Evolutionary conservation across 2,113 vertebrate genomes (phyloP).

Genomic region (Prunella fulvescens): DNA sequence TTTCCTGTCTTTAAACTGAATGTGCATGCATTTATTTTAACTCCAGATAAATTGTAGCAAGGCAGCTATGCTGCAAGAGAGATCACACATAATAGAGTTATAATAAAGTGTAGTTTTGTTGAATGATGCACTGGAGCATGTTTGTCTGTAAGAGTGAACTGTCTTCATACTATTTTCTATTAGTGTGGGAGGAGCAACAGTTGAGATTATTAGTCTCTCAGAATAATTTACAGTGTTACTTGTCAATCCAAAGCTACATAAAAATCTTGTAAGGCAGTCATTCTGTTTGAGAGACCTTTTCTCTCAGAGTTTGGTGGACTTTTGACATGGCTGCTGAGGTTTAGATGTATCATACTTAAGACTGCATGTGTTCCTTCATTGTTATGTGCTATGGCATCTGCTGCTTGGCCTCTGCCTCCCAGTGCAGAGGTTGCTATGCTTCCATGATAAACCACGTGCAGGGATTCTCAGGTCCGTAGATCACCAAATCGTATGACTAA

Average conservation of each 20-base stretch:
- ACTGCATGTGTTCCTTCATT: not conserved
- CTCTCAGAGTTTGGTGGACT: not conserved
- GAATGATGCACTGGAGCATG: not conserved
- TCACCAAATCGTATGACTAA: not conserved
- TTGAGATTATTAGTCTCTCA: not conserved
- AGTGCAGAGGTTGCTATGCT: not conserved
- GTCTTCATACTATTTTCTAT: not conserved
- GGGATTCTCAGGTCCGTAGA: not conserved
- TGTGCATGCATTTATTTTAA: not conserved
- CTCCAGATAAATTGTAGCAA: not conserved
- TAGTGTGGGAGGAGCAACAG: slow-evolving; percentile 16
- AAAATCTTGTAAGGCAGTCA: not conserved
- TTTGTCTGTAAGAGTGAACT: not conserved
- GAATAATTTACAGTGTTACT: not conserved
- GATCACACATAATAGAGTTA: not conserved
- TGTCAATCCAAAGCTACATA: not conserved
- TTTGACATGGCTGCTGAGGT: not conserved
- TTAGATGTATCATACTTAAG: not conserved
- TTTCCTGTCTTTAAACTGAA: not conserved
- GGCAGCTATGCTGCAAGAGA: not conserved
- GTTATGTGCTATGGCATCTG: not conserved
- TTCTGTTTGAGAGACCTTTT: not conserved
- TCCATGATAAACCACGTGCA: not conserved
- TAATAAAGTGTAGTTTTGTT: not conserved
- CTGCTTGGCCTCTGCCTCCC: slow-evolving; percentile 13